A percentile compares a stretch with the other conserved stretches of the same genome.
phyloP scores from a whole-genome alignment of 2,113 vertebrate genomes.

The Carassius gibelio region DNA sequence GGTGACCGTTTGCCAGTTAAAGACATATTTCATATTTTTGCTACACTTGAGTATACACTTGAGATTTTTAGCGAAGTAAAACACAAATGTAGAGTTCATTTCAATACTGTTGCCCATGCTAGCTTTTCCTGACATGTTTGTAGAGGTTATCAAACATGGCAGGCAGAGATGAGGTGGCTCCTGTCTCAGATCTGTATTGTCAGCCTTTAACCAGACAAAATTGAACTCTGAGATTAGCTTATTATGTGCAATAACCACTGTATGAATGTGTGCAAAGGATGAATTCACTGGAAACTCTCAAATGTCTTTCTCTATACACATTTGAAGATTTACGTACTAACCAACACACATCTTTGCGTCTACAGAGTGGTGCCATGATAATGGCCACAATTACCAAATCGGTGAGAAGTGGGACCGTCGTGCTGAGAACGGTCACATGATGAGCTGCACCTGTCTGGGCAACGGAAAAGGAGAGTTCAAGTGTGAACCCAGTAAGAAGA shows the following conservation, averaged over 20 bases:
- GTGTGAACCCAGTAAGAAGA: constrained; percentile 92
- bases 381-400: constrained; percentile 88
- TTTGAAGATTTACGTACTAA: background rate
- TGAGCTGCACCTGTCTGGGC: constrained; percentile 96
- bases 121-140: constrained; percentile 45
- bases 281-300: constrained; percentile 3
- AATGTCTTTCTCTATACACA: background rate
- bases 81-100: background rate
- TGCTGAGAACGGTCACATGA: constrained; percentile 92
- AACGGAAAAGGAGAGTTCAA: constrained; percentile 98
- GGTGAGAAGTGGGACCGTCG: constrained; percentile 94
- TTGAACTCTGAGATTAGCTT: constrained; percentile 60
- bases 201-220: constrained; percentile 61
- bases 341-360: background rate
- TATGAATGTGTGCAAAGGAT: constrained; percentile 34
- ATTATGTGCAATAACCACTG: constrained; percentile 1
- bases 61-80: background rate
- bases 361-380: constrained; percentile 96
- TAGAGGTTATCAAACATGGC: constrained; percentile 45
- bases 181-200: constrained; percentile 64
- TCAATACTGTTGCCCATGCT: constrained; percentile 57
- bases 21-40: background rate
- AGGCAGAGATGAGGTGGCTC: background rate
- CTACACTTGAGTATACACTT: no score
- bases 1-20: constrained; percentile 27